These are phyloP conservation scores for Lithophane semibrunnea DNA, from an alignment of 2,888 invertebrate genomes.

Conservation along the genomic window DNA sequence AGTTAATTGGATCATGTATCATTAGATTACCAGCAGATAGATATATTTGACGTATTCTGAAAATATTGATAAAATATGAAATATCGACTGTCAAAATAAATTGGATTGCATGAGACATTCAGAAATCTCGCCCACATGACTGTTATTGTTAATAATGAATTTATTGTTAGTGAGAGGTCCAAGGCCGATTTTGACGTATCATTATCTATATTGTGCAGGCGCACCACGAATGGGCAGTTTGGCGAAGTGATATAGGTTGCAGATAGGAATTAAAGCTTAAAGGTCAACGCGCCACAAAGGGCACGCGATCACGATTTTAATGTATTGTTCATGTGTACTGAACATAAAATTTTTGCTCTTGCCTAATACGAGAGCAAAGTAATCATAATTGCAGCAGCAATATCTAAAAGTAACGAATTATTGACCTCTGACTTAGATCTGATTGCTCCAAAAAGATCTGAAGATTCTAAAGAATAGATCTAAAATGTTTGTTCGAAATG, in stretches of 20 bases:
- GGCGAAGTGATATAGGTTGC: conserved; percentile 76
- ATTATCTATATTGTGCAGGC: conserved; percentile 77
- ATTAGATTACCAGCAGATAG: background rate
- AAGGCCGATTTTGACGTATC: conserved; percentile 79
- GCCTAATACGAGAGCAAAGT: conserved; percentile 51
- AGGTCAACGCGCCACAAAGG: conserved; percentile 79
- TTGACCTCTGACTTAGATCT: conserved; percentile 47
- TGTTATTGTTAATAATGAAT: conserved; percentile 79
- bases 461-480: conserved; percentile 15
- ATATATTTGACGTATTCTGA: background rate
- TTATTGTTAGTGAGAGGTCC: conserved; percentile 82
- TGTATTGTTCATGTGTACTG: conserved; percentile 70
- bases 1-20: conserved; percentile 19
- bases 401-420: conserved; percentile 32
- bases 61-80: conserved; percentile 36
- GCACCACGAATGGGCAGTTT: conserved; percentile 79
- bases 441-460: conserved; percentile 21
- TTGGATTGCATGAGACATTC: conserved; percentile 68
- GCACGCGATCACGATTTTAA: conserved; percentile 78
- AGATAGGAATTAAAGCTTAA: conserved; percentile 78
- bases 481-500: conserved; percentile 8
- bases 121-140: conserved; percentile 68
- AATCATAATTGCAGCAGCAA: conserved; percentile 48
- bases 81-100: conserved; percentile 65
- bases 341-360: conserved; percentile 57